phyloP scores from a whole-genome alignment of 2,797 vertebrate genomes.

The Spatula clypeata region DNA sequence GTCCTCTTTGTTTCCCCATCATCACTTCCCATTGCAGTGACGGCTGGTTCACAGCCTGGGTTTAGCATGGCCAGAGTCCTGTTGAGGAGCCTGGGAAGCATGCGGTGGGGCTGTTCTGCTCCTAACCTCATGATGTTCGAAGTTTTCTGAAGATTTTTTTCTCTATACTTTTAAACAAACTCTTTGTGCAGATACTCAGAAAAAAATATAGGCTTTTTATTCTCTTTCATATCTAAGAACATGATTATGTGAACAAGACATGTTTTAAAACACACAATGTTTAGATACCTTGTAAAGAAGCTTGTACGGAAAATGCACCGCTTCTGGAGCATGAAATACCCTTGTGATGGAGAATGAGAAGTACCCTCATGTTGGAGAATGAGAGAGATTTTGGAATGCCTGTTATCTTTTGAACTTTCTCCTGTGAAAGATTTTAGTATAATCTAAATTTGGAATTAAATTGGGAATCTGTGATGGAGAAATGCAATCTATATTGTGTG shows the following conservation, averaged over 20 bases:
- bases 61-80: background rate
- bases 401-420: background rate
- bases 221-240: background rate
- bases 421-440: background rate
- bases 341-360: background rate
- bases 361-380: background rate
- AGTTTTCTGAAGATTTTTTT: background rate
- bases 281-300: background rate
- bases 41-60: background rate
- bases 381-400: background rate
- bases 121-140: background rate
- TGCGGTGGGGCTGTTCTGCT: background rate
- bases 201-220: background rate
- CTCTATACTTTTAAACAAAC: background rate
- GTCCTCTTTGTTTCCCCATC: background rate
- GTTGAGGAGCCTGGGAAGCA: background rate
- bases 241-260: background rate
- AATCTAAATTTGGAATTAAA: background rate
- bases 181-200: background rate
- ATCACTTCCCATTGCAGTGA: background rate
- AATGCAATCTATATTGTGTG: background rate
- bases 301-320: background rate
- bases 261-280: background rate
- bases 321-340: background rate
- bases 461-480: background rate